Evolutionary conservation across 92 coral and sea anemone genomes (phyloP).

Genomic region (Umimayanthus kanabou): DNA sequence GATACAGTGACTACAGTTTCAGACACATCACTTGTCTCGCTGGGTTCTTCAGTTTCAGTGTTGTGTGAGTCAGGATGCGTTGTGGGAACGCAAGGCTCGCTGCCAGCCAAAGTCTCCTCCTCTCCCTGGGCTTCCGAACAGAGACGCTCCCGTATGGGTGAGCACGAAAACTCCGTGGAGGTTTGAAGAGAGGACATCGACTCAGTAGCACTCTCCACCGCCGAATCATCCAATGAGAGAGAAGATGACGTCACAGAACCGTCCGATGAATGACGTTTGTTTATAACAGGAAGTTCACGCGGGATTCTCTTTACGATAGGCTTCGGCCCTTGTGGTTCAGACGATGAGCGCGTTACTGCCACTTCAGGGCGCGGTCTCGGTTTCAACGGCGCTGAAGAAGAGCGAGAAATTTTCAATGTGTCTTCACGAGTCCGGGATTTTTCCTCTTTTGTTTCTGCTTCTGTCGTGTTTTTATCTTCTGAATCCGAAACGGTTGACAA

Average conservation of each 20-base stretch:
- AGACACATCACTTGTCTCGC: background rate
- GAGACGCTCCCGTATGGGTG: slow-evolving; percentile 42
- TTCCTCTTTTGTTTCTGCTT: slow-evolving; percentile 44
- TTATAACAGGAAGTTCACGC: slow-evolving; percentile 40
- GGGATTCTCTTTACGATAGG: slow-evolving; percentile 45
- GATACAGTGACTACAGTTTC: background rate
- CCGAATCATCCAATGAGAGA: slow-evolving; percentile 65
- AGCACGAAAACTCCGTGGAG: slow-evolving; percentile 48
- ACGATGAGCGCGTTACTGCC: slow-evolving; percentile 78
- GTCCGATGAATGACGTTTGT: slow-evolving; percentile 35
- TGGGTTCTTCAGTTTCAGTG: slow-evolving; percentile 14
- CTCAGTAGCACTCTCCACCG: slow-evolving; percentile 60
- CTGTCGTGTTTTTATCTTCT: slow-evolving; percentile 46
- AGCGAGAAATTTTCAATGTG: slow-evolving; percentile 69
- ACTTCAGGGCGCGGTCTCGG: slow-evolving; percentile 81
- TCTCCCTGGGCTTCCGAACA: slow-evolving; percentile 18
- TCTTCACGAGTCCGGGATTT: slow-evolving; percentile 66
- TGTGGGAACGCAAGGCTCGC: background rate
- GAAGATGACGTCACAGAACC: slow-evolving; percentile 62
- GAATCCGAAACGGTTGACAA: slow-evolving; percentile 26
- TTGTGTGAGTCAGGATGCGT: background rate
- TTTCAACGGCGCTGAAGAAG: slow-evolving; percentile 88
- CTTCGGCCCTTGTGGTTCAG: slow-evolving; percentile 81
- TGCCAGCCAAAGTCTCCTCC: background rate
- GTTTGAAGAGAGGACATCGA: slow-evolving; percentile 44